phyloP scores from a whole-genome alignment of 2,888 invertebrate species.

The Caenorhabditis macrosperma region DNA sequence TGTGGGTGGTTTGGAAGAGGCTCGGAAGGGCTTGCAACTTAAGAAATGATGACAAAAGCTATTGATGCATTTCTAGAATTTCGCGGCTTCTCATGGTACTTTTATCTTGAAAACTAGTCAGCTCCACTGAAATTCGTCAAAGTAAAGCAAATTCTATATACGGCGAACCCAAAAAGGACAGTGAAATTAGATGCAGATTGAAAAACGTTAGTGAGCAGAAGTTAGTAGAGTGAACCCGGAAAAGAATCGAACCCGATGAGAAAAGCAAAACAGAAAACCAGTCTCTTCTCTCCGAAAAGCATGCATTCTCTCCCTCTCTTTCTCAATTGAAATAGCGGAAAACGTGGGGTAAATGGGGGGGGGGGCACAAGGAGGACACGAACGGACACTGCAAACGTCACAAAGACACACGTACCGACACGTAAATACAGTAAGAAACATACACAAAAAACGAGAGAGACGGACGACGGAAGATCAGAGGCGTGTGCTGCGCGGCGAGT shows the following conservation, averaged over 20 bases:
- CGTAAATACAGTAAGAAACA: constrained; percentile 29
- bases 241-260: not conserved
- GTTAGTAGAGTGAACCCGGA: not conserved
- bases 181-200: not conserved
- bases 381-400: not conserved
- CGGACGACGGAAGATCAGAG: not conserved
- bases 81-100: no score
- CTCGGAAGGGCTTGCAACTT: no score
- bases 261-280: not conserved
- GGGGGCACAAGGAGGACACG: not conserved
- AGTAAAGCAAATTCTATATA: not conserved
- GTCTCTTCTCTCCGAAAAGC: not conserved
- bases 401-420: not conserved
- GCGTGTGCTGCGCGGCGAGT: constrained; percentile 6
- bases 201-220: not conserved
- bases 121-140: no score
- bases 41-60: no score
- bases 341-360: not conserved
- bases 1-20: not conserved
- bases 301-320: constrained; percentile 5
- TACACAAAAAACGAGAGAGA: constrained; percentile 22
- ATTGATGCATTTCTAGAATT: no score
- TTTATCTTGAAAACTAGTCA: no score
- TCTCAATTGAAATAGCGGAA: not conserved
- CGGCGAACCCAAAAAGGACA: not conserved